These are phyloP conservation scores for Autographa gamma DNA, from an alignment of 2,888 invertebrate genomes.

Conservation along the genomic window DNA sequence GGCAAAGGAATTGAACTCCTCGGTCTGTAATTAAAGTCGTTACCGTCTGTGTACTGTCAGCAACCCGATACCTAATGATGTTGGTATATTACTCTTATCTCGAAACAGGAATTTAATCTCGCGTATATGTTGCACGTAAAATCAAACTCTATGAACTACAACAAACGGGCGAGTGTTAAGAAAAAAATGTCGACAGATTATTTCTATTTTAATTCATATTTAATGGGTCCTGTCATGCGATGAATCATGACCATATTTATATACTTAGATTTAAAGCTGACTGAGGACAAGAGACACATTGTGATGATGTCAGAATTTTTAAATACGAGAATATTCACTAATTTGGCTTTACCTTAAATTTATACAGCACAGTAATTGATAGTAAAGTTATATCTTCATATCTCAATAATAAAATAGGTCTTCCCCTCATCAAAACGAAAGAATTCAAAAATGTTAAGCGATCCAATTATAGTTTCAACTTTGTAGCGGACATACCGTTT, in stretches of 20 bases:
- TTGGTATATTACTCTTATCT: constrained; percentile 55
- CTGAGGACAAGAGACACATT: constrained; percentile 31
- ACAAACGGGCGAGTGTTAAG: constrained; percentile 28
- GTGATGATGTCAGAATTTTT: constrained; percentile 56
- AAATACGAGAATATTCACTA: constrained; percentile 41
- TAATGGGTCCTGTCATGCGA: constrained; percentile 49
- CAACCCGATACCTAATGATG: constrained; percentile 44
- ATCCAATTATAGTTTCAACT: not conserved
- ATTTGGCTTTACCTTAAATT: constrained; percentile 45
- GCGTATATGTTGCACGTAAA: constrained; percentile 38
- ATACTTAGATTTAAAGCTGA: constrained; percentile 23
- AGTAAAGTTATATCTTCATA: not conserved
- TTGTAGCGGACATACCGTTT: constrained; percentile 7
- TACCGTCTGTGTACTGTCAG: constrained; percentile 37
- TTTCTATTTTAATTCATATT: constrained; percentile 54
- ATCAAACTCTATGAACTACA: constrained; percentile 41
- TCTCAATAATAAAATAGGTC: too few species aligned
- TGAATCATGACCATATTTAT: constrained; percentile 57
- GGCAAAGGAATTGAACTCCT: constrained; percentile 39
- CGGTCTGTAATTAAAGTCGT: constrained; percentile 30
- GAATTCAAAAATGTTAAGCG: not conserved
- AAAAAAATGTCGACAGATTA: constrained; percentile 40
- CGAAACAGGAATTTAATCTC: constrained; percentile 52
- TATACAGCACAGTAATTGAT: constrained; percentile 34
- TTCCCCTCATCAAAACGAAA: not conserved